Conservation (phyloP, 2,888 invertebrate species). For the Ochropacha duplaris region DNA sequence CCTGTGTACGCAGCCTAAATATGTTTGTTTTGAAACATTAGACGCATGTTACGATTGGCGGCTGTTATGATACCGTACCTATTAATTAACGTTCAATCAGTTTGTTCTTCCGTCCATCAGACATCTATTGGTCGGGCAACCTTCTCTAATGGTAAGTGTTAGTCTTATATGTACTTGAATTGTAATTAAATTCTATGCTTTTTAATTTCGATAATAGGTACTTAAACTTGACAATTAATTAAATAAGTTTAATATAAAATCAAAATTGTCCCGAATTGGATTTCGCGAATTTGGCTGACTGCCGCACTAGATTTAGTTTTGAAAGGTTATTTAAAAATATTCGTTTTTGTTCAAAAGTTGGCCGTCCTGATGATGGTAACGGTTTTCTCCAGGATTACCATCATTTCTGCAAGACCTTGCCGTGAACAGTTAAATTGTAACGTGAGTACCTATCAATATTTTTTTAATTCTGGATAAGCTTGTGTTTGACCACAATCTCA, state of each 20-base stretch:
- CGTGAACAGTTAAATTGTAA: not conserved
- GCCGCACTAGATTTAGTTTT: no score
- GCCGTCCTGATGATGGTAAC: constrained; percentile 1
- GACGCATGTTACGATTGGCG: not conserved
- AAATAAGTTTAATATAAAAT: no score
- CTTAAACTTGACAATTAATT: no score
- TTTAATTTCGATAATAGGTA: no score
- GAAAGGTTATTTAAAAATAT: no score
- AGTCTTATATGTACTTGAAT: not conserved
- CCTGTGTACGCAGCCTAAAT: not conserved
- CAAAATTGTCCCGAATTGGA: no score
- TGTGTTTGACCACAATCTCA: no score
- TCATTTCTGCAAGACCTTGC: not conserved
- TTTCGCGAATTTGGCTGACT: no score
- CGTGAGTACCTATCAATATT: not conserved
- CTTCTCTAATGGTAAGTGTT: not conserved
- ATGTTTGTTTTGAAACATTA: not conserved
- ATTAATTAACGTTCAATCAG: not conserved
- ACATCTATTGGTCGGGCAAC: constrained; percentile 2
- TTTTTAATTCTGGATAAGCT: not conserved
- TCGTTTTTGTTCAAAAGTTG: not conserved
- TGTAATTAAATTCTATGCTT: not conserved
- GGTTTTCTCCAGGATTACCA: not conserved
- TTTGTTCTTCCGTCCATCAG: not conserved
- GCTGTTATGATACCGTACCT: not conserved